Percentiles rank a stretch among this genome's conserved stretches.
Evolutionary conservation across 2,888 invertebrate genomes (phyloP).

Genomic region (Pherbina coryleti): DNA sequence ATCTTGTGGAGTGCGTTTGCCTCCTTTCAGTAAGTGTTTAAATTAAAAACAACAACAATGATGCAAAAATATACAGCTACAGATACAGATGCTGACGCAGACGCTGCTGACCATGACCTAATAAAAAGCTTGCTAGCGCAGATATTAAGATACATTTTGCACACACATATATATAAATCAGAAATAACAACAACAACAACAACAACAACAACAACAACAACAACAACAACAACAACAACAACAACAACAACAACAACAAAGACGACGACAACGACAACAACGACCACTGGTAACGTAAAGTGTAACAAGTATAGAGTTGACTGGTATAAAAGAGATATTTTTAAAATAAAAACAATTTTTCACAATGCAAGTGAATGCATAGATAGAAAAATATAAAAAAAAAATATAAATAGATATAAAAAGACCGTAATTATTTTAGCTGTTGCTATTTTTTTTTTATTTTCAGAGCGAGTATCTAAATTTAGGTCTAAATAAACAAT

Average conservation of each 20-base stretch:
- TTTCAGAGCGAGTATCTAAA: no score
- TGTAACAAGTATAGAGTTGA: constrained; percentile 1
- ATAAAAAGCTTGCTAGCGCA: constrained; percentile 50
- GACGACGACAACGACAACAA: neutral
- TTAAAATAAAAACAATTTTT: neutral
- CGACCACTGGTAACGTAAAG: neutral
- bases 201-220: neutral
- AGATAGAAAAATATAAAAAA: neutral
- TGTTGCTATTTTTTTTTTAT: neutral
- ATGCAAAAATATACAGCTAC: constrained; percentile 9
- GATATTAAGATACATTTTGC: constrained; percentile 25
- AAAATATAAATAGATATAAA: neutral
- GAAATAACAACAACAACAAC: neutral
- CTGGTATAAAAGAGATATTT: neutral
- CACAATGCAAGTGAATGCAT: neutral
- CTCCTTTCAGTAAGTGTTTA: constrained; percentile 2
- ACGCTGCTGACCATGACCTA: constrained; percentile 50
- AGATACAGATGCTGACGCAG: constrained; percentile 33
- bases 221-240: neutral
- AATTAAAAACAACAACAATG: constrained; percentile 20
- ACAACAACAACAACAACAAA: neutral
- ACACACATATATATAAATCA: neutral
- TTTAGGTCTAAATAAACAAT: no score
- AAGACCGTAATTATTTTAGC: no score
- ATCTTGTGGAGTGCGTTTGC: constrained; percentile 21